Conservation (phyloP, 2,888 invertebrate species). For the Diaperis boleti region DNA sequence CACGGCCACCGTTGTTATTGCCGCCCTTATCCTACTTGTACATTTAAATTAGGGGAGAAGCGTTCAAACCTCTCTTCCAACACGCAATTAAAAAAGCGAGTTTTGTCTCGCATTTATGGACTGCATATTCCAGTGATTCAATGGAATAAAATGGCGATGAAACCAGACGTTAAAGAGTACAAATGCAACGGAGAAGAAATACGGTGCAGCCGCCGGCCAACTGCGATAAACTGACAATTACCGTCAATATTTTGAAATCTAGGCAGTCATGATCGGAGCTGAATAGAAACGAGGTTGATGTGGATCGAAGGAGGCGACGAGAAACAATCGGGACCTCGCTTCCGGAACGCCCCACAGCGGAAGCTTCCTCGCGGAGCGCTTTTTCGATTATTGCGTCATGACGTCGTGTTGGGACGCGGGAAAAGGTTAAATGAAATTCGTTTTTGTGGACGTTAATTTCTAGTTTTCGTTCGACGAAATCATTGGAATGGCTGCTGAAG, state of each 20-base stretch:
- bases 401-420: not conserved
- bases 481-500: too few relatives aligned
- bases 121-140: too few relatives aligned
- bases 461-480: not conserved
- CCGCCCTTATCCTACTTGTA: too few relatives aligned
- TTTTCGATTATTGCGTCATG: slow-evolving; percentile 26
- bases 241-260: slow-evolving; percentile 42
- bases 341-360: slow-evolving; percentile 29
- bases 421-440: slow-evolving; percentile 4
- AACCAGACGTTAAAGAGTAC: too few relatives aligned
- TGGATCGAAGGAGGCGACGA: slow-evolving; percentile 21
- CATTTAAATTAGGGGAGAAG: too few relatives aligned
- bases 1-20: too few relatives aligned
- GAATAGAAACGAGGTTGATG: slow-evolving; percentile 35
- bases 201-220: slow-evolving; percentile 12
- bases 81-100: too few relatives aligned
- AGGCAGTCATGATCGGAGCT: slow-evolving; percentile 43
- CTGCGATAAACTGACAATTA: slow-evolving; percentile 41
- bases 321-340: slow-evolving; percentile 30
- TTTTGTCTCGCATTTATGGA: too few relatives aligned
- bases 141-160: too few relatives aligned
- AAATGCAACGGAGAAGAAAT: too few relatives aligned
- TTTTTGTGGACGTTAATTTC: not conserved
- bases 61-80: too few relatives aligned
- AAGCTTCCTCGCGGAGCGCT: slow-evolving; percentile 10